These are phyloP conservation scores for Ceratosolen fusciceps DNA, from an alignment of 1,140 invertebrate genomes.

Conservation along the genomic window DNA sequence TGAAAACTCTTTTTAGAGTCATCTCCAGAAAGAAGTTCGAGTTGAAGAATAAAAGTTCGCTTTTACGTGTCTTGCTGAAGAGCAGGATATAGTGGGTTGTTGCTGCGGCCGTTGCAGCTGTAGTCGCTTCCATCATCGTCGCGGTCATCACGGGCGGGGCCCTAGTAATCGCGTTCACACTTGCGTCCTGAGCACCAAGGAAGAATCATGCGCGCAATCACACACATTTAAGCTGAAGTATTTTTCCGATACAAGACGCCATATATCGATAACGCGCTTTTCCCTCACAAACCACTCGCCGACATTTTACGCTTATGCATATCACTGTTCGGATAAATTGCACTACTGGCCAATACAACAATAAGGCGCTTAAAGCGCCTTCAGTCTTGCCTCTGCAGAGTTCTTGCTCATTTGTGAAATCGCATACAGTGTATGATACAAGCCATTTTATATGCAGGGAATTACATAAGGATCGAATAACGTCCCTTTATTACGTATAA, in stretches of 20 bases:
- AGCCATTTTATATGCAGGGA: too few relatives aligned
- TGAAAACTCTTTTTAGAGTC: slow-evolving; percentile 55
- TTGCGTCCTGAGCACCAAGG: background rate
- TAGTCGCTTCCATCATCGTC: background rate
- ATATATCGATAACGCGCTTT: background rate
- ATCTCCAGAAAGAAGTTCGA: slow-evolving; percentile 52
- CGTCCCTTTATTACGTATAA: background rate
- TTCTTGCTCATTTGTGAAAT: too few relatives aligned
- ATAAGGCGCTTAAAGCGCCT: too few relatives aligned
- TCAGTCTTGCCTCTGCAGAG: too few relatives aligned
- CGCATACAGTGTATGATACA: background rate
- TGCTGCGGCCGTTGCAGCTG: background rate
- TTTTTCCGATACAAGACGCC: background rate
- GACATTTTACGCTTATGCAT: too few relatives aligned
- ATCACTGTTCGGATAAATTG: background rate
- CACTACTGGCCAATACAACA: too few relatives aligned
- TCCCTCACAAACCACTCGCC: too few relatives aligned
- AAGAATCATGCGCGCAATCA: background rate
- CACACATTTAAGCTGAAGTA: background rate
- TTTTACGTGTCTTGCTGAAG: slow-evolving; percentile 52
- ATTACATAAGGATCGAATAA: slow-evolving; percentile 3
- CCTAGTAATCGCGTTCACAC: background rate
- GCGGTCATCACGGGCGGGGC: background rate
- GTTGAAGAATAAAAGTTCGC: slow-evolving; percentile 53
- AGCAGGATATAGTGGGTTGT: slow-evolving; percentile 51